Evolutionary conservation across 2,113 vertebrate genomes (phyloP).

Genomic region (Struthio camelus): DNA sequence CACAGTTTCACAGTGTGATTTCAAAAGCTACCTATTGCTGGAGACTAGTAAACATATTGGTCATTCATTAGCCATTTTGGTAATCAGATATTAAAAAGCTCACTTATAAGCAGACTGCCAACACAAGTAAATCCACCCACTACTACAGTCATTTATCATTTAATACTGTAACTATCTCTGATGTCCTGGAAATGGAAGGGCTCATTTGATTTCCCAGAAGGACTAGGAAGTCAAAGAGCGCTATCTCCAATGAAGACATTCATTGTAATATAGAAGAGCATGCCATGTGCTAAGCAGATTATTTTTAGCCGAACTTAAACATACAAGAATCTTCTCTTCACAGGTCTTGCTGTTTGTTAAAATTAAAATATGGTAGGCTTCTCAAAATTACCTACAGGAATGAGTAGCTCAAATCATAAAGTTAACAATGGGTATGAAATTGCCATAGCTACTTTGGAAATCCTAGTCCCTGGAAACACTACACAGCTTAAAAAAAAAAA

Average conservation of each 20-base stretch:
- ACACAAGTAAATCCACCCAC: background rate
- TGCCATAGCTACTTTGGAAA: background rate
- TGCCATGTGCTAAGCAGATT: background rate
- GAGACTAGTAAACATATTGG: background rate
- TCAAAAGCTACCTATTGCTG: background rate
- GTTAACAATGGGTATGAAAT: background rate
- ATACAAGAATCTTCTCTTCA: background rate
- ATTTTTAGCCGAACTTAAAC: background rate
- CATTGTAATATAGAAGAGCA: background rate
- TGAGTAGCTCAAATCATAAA: background rate
- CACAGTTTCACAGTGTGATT: background rate
- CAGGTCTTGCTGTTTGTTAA: background rate
- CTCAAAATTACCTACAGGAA: background rate
- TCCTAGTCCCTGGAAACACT: background rate
- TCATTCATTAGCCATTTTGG: background rate
- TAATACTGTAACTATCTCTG: background rate
- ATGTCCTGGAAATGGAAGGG: background rate
- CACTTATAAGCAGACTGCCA: background rate
- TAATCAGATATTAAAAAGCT: background rate
- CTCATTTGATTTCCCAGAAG: background rate
- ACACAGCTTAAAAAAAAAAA: background rate
- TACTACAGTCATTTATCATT: background rate
- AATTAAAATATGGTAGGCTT: background rate
- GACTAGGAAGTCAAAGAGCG: background rate
- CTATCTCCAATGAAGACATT: background rate